Evolutionary conservation across 2,888 invertebrate species (phyloP).

Genomic region (Rotaria magnacalcarata): DNA sequence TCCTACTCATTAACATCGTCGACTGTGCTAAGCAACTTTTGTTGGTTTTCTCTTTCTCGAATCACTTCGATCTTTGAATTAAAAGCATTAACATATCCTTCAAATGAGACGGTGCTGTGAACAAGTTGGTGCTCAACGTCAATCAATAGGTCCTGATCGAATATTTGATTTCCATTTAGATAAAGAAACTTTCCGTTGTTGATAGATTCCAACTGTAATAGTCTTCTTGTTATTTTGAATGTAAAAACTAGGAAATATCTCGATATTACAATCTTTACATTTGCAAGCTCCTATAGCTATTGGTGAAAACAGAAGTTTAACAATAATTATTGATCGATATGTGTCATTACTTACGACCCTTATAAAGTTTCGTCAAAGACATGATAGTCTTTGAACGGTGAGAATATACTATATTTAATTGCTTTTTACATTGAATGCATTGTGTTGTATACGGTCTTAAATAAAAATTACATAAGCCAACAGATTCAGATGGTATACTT

Average conservation of each 20-base stretch:
- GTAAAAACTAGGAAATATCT: not conserved
- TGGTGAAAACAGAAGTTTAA: not conserved
- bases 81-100: not conserved
- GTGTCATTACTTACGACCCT: not conserved
- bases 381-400: not conserved
- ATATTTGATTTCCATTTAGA: not conserved
- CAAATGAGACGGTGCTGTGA: not conserved
- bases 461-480: not conserved
- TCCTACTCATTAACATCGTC: not conserved
- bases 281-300: not conserved
- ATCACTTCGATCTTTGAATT: not conserved
- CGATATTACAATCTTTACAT: not conserved
- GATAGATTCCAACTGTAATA: not conserved
- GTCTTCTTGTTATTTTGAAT: not conserved
- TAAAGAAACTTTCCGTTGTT: not conserved
- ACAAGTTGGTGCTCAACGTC: not conserved
- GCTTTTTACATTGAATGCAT: not conserved
- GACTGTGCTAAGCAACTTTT: too few relatives aligned
- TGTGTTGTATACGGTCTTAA: not conserved
- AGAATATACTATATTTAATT: not conserved
- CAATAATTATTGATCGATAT: not conserved
- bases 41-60: not conserved
- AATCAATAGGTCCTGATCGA: not conserved
- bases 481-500: not conserved
- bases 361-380: not conserved